These are phyloP conservation scores for Carassius carassius DNA, from an alignment of 2,113 vertebrate genomes.

Conservation along the genomic window DNA sequence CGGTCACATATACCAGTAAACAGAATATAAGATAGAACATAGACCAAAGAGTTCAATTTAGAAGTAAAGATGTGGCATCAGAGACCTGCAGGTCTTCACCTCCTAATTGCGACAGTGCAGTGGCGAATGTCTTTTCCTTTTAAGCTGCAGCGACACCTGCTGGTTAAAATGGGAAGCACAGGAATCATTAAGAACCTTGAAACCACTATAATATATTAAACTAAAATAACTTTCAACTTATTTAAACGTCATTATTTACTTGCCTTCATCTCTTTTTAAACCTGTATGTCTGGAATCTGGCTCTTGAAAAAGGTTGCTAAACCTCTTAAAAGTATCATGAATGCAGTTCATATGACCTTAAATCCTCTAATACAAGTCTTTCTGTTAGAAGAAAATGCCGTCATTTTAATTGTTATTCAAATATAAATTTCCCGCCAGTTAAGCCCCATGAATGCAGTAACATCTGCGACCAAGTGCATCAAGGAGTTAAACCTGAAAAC, in stretches of 20 bases:
- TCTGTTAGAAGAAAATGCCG: background rate
- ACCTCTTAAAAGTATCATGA: background rate
- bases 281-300: background rate
- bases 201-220: background rate
- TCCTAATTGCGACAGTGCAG: background rate
- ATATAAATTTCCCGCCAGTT: background rate
- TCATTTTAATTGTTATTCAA: background rate
- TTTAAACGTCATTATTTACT: too few species aligned
- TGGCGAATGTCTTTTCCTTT: background rate
- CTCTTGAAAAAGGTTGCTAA: background rate
- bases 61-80: background rate
- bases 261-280: background rate
- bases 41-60: background rate
- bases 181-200: background rate
- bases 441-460: background rate
- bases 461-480: background rate
- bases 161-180: conserved; percentile 39
- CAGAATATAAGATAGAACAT: background rate
- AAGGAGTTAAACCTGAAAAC: background rate
- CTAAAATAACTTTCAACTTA: background rate
- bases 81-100: conserved; percentile 5
- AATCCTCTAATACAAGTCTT: background rate
- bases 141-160: conserved; percentile 43
- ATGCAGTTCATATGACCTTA: background rate
- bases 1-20: background rate